These are phyloP conservation scores for Brachionus calyciflorus DNA, from an alignment of 1,140 invertebrate genomes.

Conservation along the genomic window DNA sequence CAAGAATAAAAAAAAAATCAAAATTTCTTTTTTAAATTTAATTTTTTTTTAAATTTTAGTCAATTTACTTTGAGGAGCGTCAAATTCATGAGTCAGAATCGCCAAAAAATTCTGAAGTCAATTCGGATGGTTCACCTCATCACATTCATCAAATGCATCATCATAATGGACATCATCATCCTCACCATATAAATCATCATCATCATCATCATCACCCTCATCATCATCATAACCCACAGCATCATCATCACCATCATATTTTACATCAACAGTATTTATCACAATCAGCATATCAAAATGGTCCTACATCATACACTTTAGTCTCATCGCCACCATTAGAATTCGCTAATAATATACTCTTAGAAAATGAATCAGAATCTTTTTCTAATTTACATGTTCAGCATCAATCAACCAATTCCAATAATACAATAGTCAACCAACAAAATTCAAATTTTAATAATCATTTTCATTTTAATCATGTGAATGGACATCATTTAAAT, in stretches of 20 bases:
- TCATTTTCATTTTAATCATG: conserved; percentile 18
- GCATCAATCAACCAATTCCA: not conserved
- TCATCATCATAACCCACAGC: not conserved
- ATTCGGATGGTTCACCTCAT: not conserved
- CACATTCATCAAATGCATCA: not conserved
- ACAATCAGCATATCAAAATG: conserved; percentile 2
- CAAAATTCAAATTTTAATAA: conserved; percentile 31
- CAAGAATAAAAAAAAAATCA: no score
- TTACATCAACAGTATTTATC: conserved; percentile 16
- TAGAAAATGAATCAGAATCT: not conserved
- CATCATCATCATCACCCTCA: not conserved
- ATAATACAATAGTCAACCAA: not conserved
- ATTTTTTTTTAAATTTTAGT: conserved; percentile 10
- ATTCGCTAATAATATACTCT: not conserved
- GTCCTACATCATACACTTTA: not conserved
- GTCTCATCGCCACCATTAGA: not conserved
- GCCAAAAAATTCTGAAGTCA: not conserved
- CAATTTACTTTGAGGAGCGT: conserved; percentile 1
- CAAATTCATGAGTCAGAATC: not conserved
- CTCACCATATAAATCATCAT: not conserved
- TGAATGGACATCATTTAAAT: conserved; percentile 33
- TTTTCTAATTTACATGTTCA: not conserved
- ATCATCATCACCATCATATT: conserved; percentile 8
- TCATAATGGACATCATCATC: not conserved
- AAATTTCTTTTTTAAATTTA: no score